Base-by-base conservation (phyloP, 2,113 vertebrate genomes). In the Coreoperca whiteheadi region DNA sequence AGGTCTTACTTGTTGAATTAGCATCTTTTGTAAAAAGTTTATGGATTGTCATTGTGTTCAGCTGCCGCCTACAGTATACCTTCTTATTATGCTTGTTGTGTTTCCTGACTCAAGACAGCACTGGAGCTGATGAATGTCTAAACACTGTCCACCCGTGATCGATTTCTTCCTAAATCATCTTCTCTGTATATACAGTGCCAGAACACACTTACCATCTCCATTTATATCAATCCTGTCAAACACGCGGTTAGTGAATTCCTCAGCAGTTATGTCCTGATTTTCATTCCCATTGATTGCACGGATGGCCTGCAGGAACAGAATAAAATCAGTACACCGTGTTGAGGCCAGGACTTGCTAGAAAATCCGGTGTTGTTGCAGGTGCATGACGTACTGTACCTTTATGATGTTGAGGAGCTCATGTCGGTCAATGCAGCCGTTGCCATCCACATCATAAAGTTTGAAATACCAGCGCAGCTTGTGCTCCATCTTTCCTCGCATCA, bases 401-500 rank as follows among this genome's bases (percentile, higher is more conserved):
- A 98, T 98, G 87, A 98, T 98, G 87, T 96, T 97, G 80, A 98
- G 96, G 39, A 98, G 92, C 74, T 98, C 97, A 0, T 96, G 95
- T 10, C 96, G 94, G 91, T 98, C 97, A 2, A 98, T 98, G 94
- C 97, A 98, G 89, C 97, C 97, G 0, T 98, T 98, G 57, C 97
- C 97, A 11, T 97, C 97, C 63, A 97, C 97, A 30, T 98, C 97
- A 43, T 98, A 98, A 8, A 98, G 97, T 74, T 97, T 97, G 93
- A 98, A 98, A 77, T 98, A 98, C 97, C 97, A 98, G 54, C 97
- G 95, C 67, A 98, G 79, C 60, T 98, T 98, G 93, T 98, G 97
- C 93, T 98, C 97, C 96, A 98, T 97, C 92, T 98, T 98, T 12
- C 97, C 97, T 15, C 97, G 91, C 90, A 98, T 96, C 72, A 98